phyloP scores from a whole-genome alignment of 1,140 invertebrate species.

The Gonioctena quinquepunctata region DNA sequence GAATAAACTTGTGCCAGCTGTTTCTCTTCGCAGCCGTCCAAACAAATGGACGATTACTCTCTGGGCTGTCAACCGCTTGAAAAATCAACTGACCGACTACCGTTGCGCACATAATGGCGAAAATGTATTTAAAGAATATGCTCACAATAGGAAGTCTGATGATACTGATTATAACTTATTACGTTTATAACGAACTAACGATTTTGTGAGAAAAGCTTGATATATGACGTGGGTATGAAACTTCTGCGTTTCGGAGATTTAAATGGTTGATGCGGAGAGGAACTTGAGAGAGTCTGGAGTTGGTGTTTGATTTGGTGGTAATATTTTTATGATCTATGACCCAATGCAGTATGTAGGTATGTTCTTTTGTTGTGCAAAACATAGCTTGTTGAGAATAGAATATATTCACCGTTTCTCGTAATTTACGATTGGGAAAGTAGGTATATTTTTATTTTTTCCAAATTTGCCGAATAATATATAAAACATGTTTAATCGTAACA shows the following conservation, averaged over 20 bases:
- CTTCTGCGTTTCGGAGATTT: background rate
- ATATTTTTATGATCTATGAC: too few relatives aligned
- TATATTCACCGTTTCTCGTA: too few relatives aligned
- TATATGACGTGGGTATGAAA: background rate
- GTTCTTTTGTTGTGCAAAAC: too few relatives aligned
- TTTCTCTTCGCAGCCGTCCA: constrained; percentile 41
- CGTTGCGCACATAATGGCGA: constrained; percentile 45
- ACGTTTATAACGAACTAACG: constrained; percentile 18
- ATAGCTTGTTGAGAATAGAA: too few relatives aligned
- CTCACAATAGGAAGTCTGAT: constrained; percentile 39
- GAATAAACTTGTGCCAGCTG: constrained; percentile 54
- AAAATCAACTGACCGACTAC: background rate
- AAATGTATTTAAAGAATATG: constrained; percentile 40
- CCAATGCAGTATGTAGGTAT: too few relatives aligned
- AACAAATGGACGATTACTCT: constrained; percentile 11
- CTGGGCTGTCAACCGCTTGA: background rate
- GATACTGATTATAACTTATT: constrained; percentile 46
- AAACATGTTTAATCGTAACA: too few relatives aligned
- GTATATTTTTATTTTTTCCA: too few relatives aligned
- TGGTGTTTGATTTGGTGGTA: too few relatives aligned
- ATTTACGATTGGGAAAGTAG: too few relatives aligned
- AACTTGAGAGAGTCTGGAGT: background rate
- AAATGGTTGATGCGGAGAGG: background rate
- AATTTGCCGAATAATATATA: too few relatives aligned
- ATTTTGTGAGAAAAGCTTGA: constrained; percentile 12